Percentiles rank a stretch among this genome's conserved stretches.
These are phyloP conservation scores for Anodontia alba DNA, from an alignment of 2,888 invertebrate species.

Conservation along the genomic window DNA sequence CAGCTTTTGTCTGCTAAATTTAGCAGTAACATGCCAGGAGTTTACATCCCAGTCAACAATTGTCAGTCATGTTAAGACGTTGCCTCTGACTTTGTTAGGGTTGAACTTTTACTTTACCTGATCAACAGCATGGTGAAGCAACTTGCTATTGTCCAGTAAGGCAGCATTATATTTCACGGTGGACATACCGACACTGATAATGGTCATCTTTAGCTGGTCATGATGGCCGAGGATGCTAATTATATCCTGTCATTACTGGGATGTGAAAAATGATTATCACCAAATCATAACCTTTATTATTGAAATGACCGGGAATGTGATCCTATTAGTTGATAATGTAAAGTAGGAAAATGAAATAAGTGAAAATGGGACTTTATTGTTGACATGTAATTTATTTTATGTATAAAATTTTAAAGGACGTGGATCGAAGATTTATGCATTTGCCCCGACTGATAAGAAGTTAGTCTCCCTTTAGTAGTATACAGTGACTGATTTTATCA, in stretches of 20 bases:
- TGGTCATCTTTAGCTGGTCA: slow-evolving; percentile 36
- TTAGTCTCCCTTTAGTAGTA: slow-evolving; percentile 7
- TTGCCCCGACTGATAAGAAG: background rate
- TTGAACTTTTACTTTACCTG: too few relatives aligned
- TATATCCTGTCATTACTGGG: slow-evolving; percentile 36
- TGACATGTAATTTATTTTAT: slow-evolving; percentile 12
- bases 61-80: too few relatives aligned
- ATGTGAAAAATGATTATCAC: slow-evolving; percentile 39
- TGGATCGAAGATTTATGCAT: background rate
- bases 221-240: slow-evolving; percentile 33
- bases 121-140: too few relatives aligned
- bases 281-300: slow-evolving; percentile 16
- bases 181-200: background rate
- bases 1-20: too few relatives aligned
- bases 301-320: background rate
- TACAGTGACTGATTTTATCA: slow-evolving; percentile 13
- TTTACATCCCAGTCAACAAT: too few relatives aligned
- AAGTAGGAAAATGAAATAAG: background rate
- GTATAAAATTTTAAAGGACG: background rate
- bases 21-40: too few relatives aligned
- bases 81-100: too few relatives aligned
- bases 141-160: background rate
- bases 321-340: background rate
- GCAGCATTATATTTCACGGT: background rate
- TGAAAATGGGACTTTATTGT: background rate